Evolutionary conservation across 1,140 invertebrate species (phyloP), one percentile per base, ranked within the genome.

Genomic region (Idris sp.): DNA sequence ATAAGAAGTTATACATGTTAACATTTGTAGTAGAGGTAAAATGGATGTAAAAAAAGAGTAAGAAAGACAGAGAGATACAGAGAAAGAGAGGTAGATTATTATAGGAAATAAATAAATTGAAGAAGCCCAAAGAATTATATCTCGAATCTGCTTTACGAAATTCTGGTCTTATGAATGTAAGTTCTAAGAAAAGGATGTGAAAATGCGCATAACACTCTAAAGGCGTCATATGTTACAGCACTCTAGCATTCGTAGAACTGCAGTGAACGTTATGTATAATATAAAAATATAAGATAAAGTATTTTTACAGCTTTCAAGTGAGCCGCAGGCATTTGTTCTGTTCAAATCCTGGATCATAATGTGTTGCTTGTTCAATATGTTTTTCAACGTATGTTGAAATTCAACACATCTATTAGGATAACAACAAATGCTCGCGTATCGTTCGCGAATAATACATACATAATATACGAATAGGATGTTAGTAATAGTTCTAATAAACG

Each of bases 181-280:
- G 67, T 68, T 73, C 59, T 72, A 72, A 69, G 68, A 64, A 74
- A 78, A 82, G 61, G 59, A 74, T 68, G 49, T 72, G 68, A 64
- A 80, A 75, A 84, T 85, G 81, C 81, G 81, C 83, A 87, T 85
- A 80, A 85, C 79, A 80, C 73, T 84, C 83, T 87, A 85, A 86
- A 86, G 85, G 84, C 85, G 67, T 82, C 64, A 82, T 87, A 86
- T 86, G 48, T 86, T 87, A 87, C 86, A 87, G 86, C 85, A 87
- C 84, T 86, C 86, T 87, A 87, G 85, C 83, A 87, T 87, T 87
- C 85, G 68, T 84, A 79, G 79, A 79, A 84, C 79, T 79, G 72
- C 69, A 77, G 38, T 73, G 59, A 77, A 68, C 46, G 16, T 69
- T 65, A 59, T 65, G 30, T 71, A 65, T 59, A 59, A 64, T 22